Conservation (phyloP, 2,888 invertebrate genomes). For the Drosophila greeni region DNA sequence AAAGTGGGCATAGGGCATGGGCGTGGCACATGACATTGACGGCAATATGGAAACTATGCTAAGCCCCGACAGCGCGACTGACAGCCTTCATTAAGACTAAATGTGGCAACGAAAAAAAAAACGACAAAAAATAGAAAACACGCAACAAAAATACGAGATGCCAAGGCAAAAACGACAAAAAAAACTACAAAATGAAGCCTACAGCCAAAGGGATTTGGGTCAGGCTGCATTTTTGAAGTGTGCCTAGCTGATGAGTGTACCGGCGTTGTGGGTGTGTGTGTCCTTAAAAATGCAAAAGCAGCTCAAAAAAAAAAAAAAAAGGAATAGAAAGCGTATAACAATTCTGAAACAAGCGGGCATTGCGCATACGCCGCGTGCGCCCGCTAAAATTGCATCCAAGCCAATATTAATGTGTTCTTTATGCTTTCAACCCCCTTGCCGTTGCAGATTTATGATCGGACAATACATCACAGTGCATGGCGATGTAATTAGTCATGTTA, state of each 20-base stretch:
- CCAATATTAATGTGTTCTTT: constrained; percentile 55
- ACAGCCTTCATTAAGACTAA: constrained; percentile 67
- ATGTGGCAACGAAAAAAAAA: constrained; percentile 62
- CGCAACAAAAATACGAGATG: constrained; percentile 5
- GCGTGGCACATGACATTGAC: constrained; percentile 71
- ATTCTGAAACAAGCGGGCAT: constrained; percentile 55
- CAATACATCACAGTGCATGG: constrained; percentile 88
- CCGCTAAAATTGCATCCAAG: constrained; percentile 45
- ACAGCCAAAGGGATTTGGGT: constrained; percentile 65
- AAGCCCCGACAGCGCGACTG: constrained; percentile 61
- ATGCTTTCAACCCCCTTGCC: constrained; percentile 28
- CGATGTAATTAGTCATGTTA: constrained; percentile 90
- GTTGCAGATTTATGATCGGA: constrained; percentile 85
- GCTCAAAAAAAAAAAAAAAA: constrained; percentile 3
- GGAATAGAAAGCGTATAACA: constrained; percentile 33
- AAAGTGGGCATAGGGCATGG: constrained; percentile 29
- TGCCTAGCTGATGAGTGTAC: constrained; percentile 44
- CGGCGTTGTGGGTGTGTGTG: constrained; percentile 19
- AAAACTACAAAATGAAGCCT: constrained; percentile 59
- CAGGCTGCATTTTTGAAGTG: constrained; percentile 67
- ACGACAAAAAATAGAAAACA: constrained; percentile 1
- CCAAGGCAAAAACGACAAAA: constrained; percentile 4
- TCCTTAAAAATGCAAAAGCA: constrained; percentile 54
- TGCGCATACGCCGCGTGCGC: constrained; percentile 54
- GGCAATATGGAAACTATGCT: constrained; percentile 59